Evolutionary conservation across 2,888 invertebrate genomes (phyloP), one percentile per base, ranked within the genome.

Genomic region (Drosophila monieri): DNA sequence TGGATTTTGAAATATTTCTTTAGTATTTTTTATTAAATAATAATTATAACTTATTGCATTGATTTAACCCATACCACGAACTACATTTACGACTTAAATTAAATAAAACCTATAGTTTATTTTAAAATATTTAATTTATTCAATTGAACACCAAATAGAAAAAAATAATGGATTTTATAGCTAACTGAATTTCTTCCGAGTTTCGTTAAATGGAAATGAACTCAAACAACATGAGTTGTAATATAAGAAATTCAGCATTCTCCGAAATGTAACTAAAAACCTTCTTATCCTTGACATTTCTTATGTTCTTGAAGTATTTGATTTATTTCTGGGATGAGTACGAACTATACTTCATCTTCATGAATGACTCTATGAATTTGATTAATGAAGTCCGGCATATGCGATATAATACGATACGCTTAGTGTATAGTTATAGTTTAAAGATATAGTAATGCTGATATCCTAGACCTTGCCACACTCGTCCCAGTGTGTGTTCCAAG

Each of bases 401-500:
- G 35, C 37, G 14, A 25, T 44, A 37, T 10, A 25, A 44, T 46
- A 4, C 14, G 39, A 41, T 53, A 65, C 44, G 25, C 67, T 66
- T 66, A 35, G 30, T 32, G 18, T 59, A 21, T 60, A 71, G 65
- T 35, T 61, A 52, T 62, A 53, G 46, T 48, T 61, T 53, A 44
- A 47, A 71, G 44, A 52, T 27, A 23, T 69, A 69, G 64, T 73
- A 74, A 70, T 67, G 65, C 55, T 70, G 69, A 52, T 55, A 37
- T 73, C 41, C 72, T 76, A 65, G 54, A 56, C 15, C 41, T 69
- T 68, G 30, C 39, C 23, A 65, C 85, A 87, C 15, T 43, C 25
- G 54, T 51, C 21, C 48, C 43, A 69, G 46, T 87, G 85, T 23
- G 61, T 39, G 15, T 74, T 96, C 97, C 97, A 97, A 39, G 96